These are phyloP conservation scores for Lottia gigantea DNA, from an alignment of 2,888 invertebrate genomes.

Conservation along the genomic window DNA sequence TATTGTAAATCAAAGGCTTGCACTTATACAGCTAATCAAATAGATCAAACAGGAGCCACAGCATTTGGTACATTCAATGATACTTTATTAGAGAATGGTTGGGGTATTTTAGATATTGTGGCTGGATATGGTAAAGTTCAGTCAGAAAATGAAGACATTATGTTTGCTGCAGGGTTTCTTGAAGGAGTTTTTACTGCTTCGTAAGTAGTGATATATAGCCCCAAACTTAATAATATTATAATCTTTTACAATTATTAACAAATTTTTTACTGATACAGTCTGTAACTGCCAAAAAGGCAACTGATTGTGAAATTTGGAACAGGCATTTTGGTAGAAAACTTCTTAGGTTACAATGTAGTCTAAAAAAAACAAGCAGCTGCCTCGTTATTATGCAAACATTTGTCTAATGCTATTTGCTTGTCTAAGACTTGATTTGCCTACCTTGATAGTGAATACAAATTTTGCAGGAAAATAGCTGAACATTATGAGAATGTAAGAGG, in stretches of 20 bases:
- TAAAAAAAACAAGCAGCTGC: too few species aligned
- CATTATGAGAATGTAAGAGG: slow-evolving; percentile 54
- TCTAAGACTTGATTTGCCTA: too few species aligned
- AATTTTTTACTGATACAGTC: neutral
- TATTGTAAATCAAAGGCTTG: slow-evolving; percentile 41
- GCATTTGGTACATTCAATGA: slow-evolving; percentile 58
- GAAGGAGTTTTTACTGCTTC: slow-evolving; percentile 60
- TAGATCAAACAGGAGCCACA: slow-evolving; percentile 41
- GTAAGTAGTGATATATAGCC: slow-evolving; percentile 38
- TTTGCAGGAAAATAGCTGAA: slow-evolving; percentile 57
- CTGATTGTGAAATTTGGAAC: too few species aligned
- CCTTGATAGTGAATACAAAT: neutral
- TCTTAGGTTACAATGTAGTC: too few species aligned
- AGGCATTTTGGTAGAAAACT: too few species aligned
- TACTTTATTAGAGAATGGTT: slow-evolving; percentile 55
- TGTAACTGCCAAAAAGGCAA: neutral
- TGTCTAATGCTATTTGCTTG: neutral
- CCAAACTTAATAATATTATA: neutral
- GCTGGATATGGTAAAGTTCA: slow-evolving; percentile 44
- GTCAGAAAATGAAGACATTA: slow-evolving; percentile 44
- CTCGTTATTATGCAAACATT: too few species aligned
- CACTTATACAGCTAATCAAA: slow-evolving; percentile 28
- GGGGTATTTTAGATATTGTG: slow-evolving; percentile 61
- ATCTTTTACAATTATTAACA: too few species aligned
- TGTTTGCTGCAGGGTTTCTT: slow-evolving; percentile 62